Base-by-base conservation (phyloP, 2,113 vertebrate species). In the Salminus brasiliensis region DNA sequence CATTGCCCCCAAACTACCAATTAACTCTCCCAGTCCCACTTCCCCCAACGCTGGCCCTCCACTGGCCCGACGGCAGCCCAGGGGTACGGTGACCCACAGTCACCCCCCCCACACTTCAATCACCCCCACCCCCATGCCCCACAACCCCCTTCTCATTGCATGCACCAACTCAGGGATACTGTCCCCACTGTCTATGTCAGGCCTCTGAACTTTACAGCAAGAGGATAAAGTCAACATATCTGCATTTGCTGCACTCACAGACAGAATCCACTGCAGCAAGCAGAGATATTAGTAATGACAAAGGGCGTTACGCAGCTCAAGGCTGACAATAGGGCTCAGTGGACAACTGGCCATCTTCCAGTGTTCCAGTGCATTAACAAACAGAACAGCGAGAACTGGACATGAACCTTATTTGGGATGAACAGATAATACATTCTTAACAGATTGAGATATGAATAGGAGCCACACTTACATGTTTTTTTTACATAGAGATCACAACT, bases 1-100 rank as follows among this genome's bases (percentile, higher is more conserved):
- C 92, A 93, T 82, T 41, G 25, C 86, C 87, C 82, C 82, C 85
- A 90, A 91, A 91, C 89, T 89, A 91, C 88, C 92, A 93, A 93
- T 94, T 93, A 94, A 88, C 88, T 92, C 86, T 83, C 74, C 18
- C 81, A 85, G 88, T 66, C 63, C 62, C 5, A 11, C 65, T 29
- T 27, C 66, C 32, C 30, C 52, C 25, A 47, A 43, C 29, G 39
- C 78, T 83, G 80, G 84, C 85, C 86, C 57, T 43, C 32, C 52
- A 29, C 53, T 39, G 36, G 63, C 55, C 72, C 53, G 25, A 34
- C 13, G 27, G 27, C 85, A 87, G 85, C 90, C 90, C 68, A 45
- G 82, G 83, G 90, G 90, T 88, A 74, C 81, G 79, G 9, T 88
- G 88, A 91, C 85, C 89, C 84, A 69, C 87, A 65, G 86, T 63